phyloP scores from a whole-genome alignment of 2,113 vertebrate species.

The Halcyon malimbica region DNA sequence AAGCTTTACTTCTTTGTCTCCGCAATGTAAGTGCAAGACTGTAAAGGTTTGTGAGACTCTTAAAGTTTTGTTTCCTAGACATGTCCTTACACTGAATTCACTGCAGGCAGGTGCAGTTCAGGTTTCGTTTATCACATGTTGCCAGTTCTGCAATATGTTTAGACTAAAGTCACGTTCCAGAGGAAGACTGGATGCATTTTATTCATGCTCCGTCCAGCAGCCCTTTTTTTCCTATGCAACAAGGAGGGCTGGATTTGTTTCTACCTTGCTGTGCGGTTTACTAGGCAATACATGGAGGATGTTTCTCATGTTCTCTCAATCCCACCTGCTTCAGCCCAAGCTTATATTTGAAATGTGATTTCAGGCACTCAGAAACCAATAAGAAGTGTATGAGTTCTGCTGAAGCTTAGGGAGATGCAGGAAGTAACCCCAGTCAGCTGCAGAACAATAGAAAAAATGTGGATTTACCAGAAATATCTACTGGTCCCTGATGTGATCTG shows the following conservation, averaged over 20 bases:
- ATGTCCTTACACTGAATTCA: not conserved
- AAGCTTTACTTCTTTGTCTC: not conserved
- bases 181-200: not conserved
- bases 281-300: not conserved
- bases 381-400: not conserved
- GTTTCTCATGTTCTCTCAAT: not conserved
- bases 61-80: not conserved
- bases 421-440: not conserved
- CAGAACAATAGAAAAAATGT: not conserved
- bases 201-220: not conserved
- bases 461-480: not conserved
- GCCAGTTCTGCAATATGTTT: not conserved
- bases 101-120: not conserved
- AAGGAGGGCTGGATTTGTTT: not conserved
- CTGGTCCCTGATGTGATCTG: not conserved
- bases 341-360: not conserved
- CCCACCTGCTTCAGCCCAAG: not conserved
- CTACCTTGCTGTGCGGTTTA: not conserved
- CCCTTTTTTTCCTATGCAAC: not conserved
- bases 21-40: not conserved
- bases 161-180: not conserved
- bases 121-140: not conserved
- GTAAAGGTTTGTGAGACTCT: not conserved
- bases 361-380: not conserved
- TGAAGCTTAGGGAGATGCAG: not conserved